Percentiles rank a stretch among this genome's conserved stretches.
Evolutionary conservation across 2,888 invertebrate species (phyloP).

Genomic region (Yponomeuta plumbellus): DNA sequence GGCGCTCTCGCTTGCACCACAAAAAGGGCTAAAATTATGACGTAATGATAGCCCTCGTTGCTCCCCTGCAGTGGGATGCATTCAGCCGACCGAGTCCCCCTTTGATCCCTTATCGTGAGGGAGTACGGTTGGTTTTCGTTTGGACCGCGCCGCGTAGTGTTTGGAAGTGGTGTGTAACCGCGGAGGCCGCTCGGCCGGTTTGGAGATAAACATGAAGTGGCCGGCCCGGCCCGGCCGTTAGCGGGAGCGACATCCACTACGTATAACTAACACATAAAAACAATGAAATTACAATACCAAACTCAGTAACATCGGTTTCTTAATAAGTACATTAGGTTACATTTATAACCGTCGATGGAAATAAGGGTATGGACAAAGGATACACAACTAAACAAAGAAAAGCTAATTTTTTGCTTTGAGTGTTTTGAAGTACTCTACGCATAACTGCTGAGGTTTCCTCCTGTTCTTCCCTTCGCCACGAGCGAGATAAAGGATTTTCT

Average conservation of each 20-base stretch:
- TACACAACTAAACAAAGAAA: too few species aligned
- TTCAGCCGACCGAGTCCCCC: constrained; percentile 10
- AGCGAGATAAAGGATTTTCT: too few species aligned
- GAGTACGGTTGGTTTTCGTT: not conserved
- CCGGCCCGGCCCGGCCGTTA: not conserved
- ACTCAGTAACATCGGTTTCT: too few species aligned
- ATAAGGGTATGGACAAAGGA: too few species aligned
- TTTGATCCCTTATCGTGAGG: not conserved
- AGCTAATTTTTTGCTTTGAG: too few species aligned
- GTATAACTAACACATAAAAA: too few species aligned
- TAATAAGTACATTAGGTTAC: too few species aligned
- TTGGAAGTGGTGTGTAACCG: constrained; percentile 1
- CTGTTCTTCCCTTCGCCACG: too few species aligned
- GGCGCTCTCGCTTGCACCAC: constrained; percentile 31
- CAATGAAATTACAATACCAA: too few species aligned
- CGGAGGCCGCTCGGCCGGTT: not conserved
- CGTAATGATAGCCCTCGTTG: constrained; percentile 47
- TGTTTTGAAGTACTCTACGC: too few species aligned
- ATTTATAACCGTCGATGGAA: too few species aligned
- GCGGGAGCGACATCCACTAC: not conserved
- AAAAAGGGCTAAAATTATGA: constrained; percentile 61
- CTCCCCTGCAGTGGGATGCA: constrained; percentile 43
- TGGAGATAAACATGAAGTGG: constrained; percentile 3
- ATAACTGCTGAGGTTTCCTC: too few species aligned
- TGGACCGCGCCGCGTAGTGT: not conserved